phyloP scores from a whole-genome alignment of 2,888 invertebrate genomes.

The Stenolophus ochropezus region DNA sequence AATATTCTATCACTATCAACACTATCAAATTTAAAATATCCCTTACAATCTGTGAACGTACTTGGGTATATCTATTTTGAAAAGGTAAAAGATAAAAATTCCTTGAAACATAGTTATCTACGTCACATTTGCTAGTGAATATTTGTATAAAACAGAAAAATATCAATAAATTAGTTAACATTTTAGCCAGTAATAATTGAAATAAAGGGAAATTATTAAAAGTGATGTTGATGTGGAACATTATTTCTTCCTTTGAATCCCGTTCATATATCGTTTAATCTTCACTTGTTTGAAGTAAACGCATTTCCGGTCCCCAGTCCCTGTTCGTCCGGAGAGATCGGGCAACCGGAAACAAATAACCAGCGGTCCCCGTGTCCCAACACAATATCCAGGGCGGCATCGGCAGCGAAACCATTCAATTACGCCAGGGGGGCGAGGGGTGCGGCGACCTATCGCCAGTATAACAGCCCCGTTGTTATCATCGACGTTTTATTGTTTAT shows the following conservation, averaged over 20 bases:
- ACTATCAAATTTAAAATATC: too few species aligned
- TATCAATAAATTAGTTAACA: too few species aligned
- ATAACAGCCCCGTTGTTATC: conserved; percentile 55
- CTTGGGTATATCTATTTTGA: too few species aligned
- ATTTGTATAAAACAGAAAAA: too few species aligned
- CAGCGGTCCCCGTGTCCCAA: conserved; percentile 71
- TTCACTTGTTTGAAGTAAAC: conserved; percentile 25
- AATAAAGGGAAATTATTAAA: too few species aligned
- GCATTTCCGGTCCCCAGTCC: conserved; percentile 18
- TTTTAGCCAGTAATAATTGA: too few species aligned
- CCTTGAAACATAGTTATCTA: too few species aligned
- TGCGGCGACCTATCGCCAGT: conserved; percentile 38
- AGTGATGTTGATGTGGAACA: too few species aligned
- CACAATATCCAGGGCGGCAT: conserved; percentile 69
- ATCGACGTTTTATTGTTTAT: conserved; percentile 60
- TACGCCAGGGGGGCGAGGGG: conserved; percentile 58
- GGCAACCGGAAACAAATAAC: conserved; percentile 68
- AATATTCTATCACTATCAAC: too few species aligned
- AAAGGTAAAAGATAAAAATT: too few species aligned
- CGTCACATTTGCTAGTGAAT: too few species aligned
- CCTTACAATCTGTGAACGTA: too few species aligned
- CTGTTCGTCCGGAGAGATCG: conserved; percentile 1
- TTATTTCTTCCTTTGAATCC: background rate
- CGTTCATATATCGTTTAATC: conserved; percentile 24
- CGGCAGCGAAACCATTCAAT: conserved; percentile 65